Evolutionary conservation across 1,140 invertebrate genomes (phyloP).

Genomic region (Copidosoma floridanum): DNA sequence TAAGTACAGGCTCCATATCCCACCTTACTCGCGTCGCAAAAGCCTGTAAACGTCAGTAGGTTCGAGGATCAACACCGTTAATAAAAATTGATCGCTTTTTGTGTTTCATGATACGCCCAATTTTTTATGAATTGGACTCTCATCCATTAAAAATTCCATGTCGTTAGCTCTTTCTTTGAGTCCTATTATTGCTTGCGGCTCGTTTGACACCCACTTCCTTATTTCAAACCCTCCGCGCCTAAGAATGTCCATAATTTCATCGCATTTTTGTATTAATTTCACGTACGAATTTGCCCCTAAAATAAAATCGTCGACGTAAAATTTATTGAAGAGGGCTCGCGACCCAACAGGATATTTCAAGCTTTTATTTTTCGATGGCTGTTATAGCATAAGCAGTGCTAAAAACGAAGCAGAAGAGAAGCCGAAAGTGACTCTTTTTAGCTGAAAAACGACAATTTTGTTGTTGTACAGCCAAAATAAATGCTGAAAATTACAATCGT

Average conservation of each 20-base stretch:
- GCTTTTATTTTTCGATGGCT: conserved; percentile 8
- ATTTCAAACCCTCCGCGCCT: background rate
- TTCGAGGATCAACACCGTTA: background rate
- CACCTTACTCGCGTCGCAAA: conserved; percentile 12
- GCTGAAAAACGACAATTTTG: conserved; percentile 3
- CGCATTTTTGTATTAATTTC: background rate
- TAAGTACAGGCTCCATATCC: conserved; percentile 24
- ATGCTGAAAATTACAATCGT: too few species aligned
- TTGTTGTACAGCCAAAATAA: too few species aligned
- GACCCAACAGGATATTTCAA: too few species aligned
- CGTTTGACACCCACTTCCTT: conserved; percentile 10
- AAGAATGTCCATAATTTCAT: background rate
- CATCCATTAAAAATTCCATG: background rate
- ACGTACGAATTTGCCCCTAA: background rate
- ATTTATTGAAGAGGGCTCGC: too few species aligned
- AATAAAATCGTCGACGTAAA: too few species aligned
- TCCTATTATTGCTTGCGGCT: background rate
- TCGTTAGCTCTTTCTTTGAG: background rate
- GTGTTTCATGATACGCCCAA: background rate
- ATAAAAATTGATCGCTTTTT: background rate
- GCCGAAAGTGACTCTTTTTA: conserved; percentile 36
- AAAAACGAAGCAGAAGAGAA: conserved; percentile 25
- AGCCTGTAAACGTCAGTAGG: background rate
- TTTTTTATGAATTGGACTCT: background rate
- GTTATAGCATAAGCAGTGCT: too few species aligned